Percentiles rank a stretch among this genome's conserved stretches.
phyloP scores from a whole-genome alignment of 2,797 vertebrate species.

The Neostethus bicornis region DNA sequence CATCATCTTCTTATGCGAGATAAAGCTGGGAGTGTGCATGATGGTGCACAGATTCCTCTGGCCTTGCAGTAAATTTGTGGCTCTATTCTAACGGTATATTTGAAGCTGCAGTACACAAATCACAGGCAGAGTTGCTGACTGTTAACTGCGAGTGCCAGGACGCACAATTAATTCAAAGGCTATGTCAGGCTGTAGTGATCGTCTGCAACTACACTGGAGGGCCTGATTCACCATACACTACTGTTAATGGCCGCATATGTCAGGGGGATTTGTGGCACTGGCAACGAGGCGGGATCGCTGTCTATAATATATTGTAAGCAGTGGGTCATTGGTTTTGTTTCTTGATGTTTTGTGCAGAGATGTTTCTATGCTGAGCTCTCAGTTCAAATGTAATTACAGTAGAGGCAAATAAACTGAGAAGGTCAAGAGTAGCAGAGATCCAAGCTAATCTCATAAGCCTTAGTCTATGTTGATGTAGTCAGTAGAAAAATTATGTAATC shows the following conservation, averaged over 20 bases:
- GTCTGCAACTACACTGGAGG: conserved; percentile 56
- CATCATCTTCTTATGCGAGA: conserved; percentile 51
- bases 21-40: conserved; percentile 45
- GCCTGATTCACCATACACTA: conserved; percentile 66
- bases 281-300: conserved; percentile 52
- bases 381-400: conserved; percentile 31
- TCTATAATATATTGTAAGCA: conserved; percentile 65
- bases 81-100: conserved; percentile 59
- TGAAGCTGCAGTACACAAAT: conserved; percentile 74
- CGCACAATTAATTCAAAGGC: conserved; percentile 76
- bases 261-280: conserved; percentile 68
- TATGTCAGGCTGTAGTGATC: conserved; percentile 70
- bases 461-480: too few species aligned
- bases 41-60: conserved; percentile 28
- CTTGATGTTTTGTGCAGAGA: conserved; percentile 41
- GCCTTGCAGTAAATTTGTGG: conserved; percentile 64
- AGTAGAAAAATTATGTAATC: too few species aligned
- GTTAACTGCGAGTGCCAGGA: conserved; percentile 66
- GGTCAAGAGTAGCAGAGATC: conserved; percentile 25
- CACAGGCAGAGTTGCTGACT: conserved; percentile 80
- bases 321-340: conserved; percentile 69
- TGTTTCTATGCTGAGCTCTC: conserved; percentile 54
- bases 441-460: conserved; percentile 8
- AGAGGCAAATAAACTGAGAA: conserved; percentile 45
- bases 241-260: conserved; percentile 73